Evolutionary conservation across 2,113 vertebrate genomes (phyloP).

Genomic region (Rhegmatorhina hoffmannsi): DNA sequence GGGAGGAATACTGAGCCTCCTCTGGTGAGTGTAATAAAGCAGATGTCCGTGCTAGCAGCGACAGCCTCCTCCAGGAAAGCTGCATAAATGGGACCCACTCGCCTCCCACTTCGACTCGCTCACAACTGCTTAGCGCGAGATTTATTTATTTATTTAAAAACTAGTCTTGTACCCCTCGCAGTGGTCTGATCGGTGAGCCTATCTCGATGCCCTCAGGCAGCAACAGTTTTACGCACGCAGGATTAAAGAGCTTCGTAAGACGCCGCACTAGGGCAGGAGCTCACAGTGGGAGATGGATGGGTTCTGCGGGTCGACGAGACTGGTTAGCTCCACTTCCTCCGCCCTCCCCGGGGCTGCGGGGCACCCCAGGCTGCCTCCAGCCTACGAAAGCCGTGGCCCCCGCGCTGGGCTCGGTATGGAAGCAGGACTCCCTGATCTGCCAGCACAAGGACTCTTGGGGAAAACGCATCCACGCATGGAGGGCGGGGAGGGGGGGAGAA

Average conservation of each 20-base stretch:
- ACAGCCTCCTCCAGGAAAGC: conserved; percentile 53
- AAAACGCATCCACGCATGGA: neutral
- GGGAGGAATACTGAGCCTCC: conserved; percentile 1
- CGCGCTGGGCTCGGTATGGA: neutral
- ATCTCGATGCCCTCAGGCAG: neutral
- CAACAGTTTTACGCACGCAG: neutral
- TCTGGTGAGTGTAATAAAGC: conserved; percentile 64
- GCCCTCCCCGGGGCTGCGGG: neutral
- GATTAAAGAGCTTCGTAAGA: neutral
- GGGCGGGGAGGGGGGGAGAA: neutral
- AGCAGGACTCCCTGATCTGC: neutral
- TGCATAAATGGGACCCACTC: conserved; percentile 47
- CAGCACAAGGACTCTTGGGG: neutral
- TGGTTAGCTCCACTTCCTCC: neutral
- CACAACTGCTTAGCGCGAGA: conserved; percentile 52
- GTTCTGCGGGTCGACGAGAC: neutral
- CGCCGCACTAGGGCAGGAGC: neutral
- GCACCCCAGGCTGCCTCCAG: neutral
- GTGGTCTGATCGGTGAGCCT: neutral
- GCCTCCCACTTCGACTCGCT: conserved; percentile 63
- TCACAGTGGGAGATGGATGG: neutral
- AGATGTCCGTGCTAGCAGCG: conserved; percentile 76
- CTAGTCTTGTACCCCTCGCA: neutral
- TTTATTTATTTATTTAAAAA: neutral
- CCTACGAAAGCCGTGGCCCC: neutral